Evolutionary conservation across 1,140 invertebrate genomes (phyloP).

Genomic region (Aphis gossypii): DNA sequence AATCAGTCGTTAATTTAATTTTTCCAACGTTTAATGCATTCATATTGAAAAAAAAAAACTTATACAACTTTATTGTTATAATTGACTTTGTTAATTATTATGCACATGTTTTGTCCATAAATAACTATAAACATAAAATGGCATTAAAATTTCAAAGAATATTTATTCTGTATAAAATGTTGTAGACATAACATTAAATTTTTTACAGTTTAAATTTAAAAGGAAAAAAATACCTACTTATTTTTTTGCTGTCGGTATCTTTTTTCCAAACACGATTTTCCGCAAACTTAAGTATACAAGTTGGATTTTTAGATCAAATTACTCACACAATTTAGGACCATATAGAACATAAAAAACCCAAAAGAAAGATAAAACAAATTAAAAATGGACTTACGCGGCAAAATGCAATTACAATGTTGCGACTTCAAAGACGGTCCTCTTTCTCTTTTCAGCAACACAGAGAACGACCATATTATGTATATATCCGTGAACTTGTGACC

Average conservation of each 20-base stretch:
- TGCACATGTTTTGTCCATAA: neutral
- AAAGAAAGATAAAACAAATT: slow-evolving; percentile 2
- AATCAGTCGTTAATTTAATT: neutral
- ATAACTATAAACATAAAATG: neutral
- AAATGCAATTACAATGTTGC: slow-evolving; percentile 43
- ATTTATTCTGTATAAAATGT: neutral
- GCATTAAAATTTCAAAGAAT: neutral
- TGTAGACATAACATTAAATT: neutral
- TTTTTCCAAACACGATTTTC: neutral
- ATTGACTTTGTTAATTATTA: neutral
- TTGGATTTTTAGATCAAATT: neutral
- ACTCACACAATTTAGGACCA: neutral
- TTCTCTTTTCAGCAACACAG: neutral
- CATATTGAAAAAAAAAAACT: neutral
- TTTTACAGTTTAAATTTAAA: neutral
- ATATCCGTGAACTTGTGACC: slow-evolving; percentile 57
- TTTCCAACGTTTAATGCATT: neutral
- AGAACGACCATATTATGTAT: slow-evolving; percentile 52
- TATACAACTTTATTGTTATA: neutral
- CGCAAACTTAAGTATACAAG: neutral
- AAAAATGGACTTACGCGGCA: neutral
- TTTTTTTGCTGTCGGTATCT: neutral
- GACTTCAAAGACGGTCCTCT: slow-evolving; percentile 47
- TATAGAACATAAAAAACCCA: neutral
- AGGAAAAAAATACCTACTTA: neutral